Base-by-base conservation (phyloP, 2,113 vertebrate genomes). In the Cryptotis parvus region DNA sequence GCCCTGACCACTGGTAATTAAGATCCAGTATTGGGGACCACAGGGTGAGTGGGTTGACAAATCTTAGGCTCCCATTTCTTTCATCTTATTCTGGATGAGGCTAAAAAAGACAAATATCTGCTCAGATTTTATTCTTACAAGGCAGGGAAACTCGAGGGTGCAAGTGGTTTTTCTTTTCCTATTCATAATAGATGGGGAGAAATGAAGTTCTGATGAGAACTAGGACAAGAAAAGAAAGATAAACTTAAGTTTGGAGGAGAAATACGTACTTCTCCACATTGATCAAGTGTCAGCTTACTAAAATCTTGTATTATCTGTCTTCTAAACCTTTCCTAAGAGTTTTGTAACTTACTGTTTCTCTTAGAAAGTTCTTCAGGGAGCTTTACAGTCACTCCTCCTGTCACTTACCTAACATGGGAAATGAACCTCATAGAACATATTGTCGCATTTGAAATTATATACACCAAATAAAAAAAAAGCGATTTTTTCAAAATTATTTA, bases 101-200 rank as follows among this genome's bases (percentile, higher is more conserved):
- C 45, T 83, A 75, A 92, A 61, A n/a, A 16, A 85, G 33, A 83
- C 49, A 76, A 72, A 90, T 58, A 63, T 39, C 33, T 82, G 58
- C 72, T 93, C 73, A 33, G 27, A 82, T 82, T 95, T 87, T 92
- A 69, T 88, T 92, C 58, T 85, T 37, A 31, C 24, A 88, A 89
- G 61, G 88, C 66, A 83, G 37, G 80, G 26, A 89, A 88, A 35
- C 66, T 43, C 24, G 24, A 49, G 31, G 6, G 29, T 83, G 24
- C 26, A 75, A n/a, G 22, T 11, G 52, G 29, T 70, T 73, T 88
- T 82, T 68, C 65, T 41, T 94, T 63, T 65, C 43, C 33, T 80
- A 20, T 55, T 84, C 27, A 86, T 29, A 31, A 77, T 73, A 84
- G n/a, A 69, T 43, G 4, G 31, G 6, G 9, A 11, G 29, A 29